Evolutionary conservation across 2,888 invertebrate genomes (phyloP), one percentile per base, ranked within the genome.

Genomic region (Sarcophaga rosellei): DNA sequence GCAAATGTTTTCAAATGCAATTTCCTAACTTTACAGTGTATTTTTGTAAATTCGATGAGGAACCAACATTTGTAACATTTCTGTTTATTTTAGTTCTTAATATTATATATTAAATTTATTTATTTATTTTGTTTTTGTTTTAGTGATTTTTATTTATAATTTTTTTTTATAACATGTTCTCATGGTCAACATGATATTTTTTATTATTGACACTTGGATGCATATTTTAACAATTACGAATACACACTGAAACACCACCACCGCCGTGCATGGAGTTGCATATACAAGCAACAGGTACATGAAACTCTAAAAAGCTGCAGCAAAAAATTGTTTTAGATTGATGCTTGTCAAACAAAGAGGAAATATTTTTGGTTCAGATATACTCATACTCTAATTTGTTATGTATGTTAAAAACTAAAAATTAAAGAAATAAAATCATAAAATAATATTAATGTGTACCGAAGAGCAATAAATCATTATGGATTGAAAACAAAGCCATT

Each of bases 111-210:
- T 80, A 35, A 63, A 59, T 80, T 61, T 69, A 62, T 80, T 70
- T 59, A 74, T 84, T 35, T 74, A 72, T 66, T 76, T 47, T 69
- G 23, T 72, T 23, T 73, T 47, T 21, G 47, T 21, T 25, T 53
- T 72, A 75, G 63, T 75, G 44, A 20, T 73, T 47, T 21, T 75
- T 69, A 72, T 57, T n/a, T 75, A 74, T 81, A 59, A 25, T 72
- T 47, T 76, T 89, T 90, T 90, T 91, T 91, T 90, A 91, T 90
- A 92, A 92, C 92, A 92, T 90, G 92, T 92, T 91, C 91, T 91
- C 92, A 92, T 90, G 91, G 91, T 89, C 92, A 92, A 92, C 91
- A 88, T 91, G 92, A 89, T 91, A 89, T 87, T 87, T 35, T 88
- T 87, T 88, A 85, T 87, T 88, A 88, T 86, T 87, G 88, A 86